A percentile compares a stretch with the other conserved stretches of the same genome.
Evolutionary conservation across 2,113 vertebrate genomes (phyloP).

Genomic region (Aegithalos caudatus): DNA sequence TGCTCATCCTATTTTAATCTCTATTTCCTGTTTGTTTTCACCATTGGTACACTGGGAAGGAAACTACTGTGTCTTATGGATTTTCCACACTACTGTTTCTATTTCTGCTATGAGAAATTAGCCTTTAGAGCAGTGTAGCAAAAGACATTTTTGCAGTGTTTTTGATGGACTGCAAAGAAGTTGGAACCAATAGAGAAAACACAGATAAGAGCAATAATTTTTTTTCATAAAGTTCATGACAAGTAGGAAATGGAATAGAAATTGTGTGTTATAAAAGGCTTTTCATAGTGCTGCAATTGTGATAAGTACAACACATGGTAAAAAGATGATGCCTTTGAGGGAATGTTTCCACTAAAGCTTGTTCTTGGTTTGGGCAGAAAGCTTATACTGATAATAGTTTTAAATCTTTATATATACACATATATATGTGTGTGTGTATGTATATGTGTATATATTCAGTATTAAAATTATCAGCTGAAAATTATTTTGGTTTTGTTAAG

Average conservation of each 20-base stretch:
- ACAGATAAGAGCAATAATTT: background rate
- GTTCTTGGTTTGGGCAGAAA: background rate
- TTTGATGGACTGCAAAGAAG: background rate
- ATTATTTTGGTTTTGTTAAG: background rate
- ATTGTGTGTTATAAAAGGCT: background rate
- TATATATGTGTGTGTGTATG: background rate
- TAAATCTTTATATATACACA: background rate
- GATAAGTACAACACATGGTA: background rate
- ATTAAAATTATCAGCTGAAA: background rate
- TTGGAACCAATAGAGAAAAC: background rate
- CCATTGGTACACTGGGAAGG: background rate
- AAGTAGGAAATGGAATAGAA: background rate
- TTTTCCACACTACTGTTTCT: background rate
- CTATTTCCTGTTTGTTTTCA: constrained; percentile 33
- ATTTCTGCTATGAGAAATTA: constrained; percentile 1
- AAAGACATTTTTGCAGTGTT: background rate
- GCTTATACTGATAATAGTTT: background rate
- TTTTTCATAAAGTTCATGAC: background rate
- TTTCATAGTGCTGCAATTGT: background rate
- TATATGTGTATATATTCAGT: background rate
- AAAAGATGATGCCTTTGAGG: background rate
- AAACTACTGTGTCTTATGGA: background rate
- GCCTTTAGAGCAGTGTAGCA: background rate
- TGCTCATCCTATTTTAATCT: background rate
- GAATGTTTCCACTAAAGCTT: background rate